Evolutionary conservation across 2,888 invertebrate genomes (phyloP), one percentile per base, ranked within the genome.

Genomic region (Biston stratarius): DNA sequence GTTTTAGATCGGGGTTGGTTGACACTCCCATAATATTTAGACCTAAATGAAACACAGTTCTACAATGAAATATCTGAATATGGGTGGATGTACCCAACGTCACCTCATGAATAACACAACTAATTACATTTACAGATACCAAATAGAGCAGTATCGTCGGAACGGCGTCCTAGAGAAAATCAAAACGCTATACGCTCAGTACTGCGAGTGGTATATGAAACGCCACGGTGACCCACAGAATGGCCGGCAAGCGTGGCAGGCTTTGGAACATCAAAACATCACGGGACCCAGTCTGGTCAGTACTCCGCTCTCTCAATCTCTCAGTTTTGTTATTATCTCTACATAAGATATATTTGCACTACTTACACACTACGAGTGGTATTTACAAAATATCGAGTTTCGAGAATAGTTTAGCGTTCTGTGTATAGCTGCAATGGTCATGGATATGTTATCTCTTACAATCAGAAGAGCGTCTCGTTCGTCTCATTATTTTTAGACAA

Each of bases 171-270:
- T 96, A 9, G 92, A 96, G 38, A 97, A 97, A 85, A 94, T 96
- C 6, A 89, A 94, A 36, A 83, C 92, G 55, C 85, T 96, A 12
- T 97, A 96, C 81, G 85, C 89, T 5, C 84, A 95, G 57, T 97
- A 97, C 77, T 95, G 96, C 78, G 90, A 95, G 66, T 95, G 96
- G 94, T 96, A 96, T 82, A 76, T 95, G 44, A 78, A 90, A 36
- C 87, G 95, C 38, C 80, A 82, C 24, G 89, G 86, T 24, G 78
- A 79, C 0, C 83, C 80, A 5, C 82, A 84, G 8, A 97, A 97
- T 85, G 87, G 95, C 0, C 91, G 98, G 0, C 96, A 96, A 77
- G 95, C 95, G 65, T 98, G 97, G 98, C 96, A 97, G 81, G 85
- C 94, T 57, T 82, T 96, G 9, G 90, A 96, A 51, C 91, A 96